Base-by-base conservation (phyloP, 1,140 invertebrate species). In the Carposina sasakii region DNA sequence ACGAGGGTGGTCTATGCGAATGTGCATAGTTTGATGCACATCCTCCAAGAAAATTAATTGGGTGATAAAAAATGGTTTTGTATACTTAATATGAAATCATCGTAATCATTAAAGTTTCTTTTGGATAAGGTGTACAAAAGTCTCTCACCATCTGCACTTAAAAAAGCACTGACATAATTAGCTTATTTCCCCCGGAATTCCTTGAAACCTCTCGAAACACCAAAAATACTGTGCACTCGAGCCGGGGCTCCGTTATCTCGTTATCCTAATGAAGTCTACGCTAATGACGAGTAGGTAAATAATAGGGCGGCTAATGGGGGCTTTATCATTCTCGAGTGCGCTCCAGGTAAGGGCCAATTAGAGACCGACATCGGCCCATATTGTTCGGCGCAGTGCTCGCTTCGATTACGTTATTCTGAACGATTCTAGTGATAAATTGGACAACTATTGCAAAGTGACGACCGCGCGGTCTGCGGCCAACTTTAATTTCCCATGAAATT, bases 201-300 rank as follows among this genome's bases (percentile, higher is more conserved):
- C 65, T 60, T 61, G 73, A 72, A 68, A 63, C 63, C 54, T 68
- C 76, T 54, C 71, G 67, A 79, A 78, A 73, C 71, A 66, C 75
- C 75, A 71, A 76, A 78, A 77, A 72, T 69, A 64, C 61, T 56
- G 54, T 50, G 60, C 51, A 71, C 74, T 76, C 69, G 64, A 77
- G 67, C 22, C 63, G 63, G 53, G 64, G 73, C 72, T 77, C 76
- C 73, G 81, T 84, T 84, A 84, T 84, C 81, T 84, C 77, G 81
- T 84, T 84, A 81, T 77, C 81, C 81, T 84, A 84, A 84, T 84
- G 77, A 84, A 84, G 77, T 81, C 77, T 81, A 84, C 77, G 76
- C 76, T 84, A 84, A 84, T 84, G 77, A 81, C 75, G 81, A 84
- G 81, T 84, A 84, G 77, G 81, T 84, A 84, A 84, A 84, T 84